Evolutionary conservation across 2,797 vertebrate genomes (phyloP).

Genomic region (Lagorchestes hirsutus): DNA sequence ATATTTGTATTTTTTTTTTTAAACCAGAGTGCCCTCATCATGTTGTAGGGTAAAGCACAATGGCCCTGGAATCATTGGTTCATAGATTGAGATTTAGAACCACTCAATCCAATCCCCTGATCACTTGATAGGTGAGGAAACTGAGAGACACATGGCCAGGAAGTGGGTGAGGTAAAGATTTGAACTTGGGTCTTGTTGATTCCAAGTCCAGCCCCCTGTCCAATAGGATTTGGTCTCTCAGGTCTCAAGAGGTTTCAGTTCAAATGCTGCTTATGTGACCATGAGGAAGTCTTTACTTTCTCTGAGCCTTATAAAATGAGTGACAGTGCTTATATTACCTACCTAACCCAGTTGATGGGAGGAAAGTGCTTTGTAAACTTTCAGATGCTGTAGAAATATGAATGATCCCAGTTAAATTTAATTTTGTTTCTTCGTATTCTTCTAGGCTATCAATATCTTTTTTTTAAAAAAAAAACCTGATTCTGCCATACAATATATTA

Average conservation of each 20-base stretch:
- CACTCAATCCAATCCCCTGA: background rate
- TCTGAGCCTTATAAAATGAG: background rate
- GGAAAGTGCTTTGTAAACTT: background rate
- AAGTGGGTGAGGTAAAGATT: background rate
- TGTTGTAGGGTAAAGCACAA: background rate
- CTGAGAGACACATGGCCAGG: background rate
- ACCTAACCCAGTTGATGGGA: background rate
- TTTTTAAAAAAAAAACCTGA: background rate
- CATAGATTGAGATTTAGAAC: background rate
- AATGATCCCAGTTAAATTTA: background rate
- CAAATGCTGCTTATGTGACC: background rate
- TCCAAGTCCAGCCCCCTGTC: background rate
- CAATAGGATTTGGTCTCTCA: background rate
- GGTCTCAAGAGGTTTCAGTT: background rate
- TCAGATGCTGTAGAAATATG: background rate
- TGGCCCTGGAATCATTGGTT: background rate
- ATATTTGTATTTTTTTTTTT: background rate
- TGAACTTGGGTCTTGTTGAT: background rate
- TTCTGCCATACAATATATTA: background rate
- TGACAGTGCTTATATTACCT: background rate
- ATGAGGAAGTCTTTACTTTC: background rate
- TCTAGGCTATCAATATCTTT: background rate
- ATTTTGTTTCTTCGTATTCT: background rate
- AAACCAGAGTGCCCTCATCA: background rate
- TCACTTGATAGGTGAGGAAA: background rate